A percentile compares a stretch with the other conserved stretches of the same genome.
Conservation (phyloP, 2,797 vertebrate species). For the Brotogeris chrysoptera region DNA sequence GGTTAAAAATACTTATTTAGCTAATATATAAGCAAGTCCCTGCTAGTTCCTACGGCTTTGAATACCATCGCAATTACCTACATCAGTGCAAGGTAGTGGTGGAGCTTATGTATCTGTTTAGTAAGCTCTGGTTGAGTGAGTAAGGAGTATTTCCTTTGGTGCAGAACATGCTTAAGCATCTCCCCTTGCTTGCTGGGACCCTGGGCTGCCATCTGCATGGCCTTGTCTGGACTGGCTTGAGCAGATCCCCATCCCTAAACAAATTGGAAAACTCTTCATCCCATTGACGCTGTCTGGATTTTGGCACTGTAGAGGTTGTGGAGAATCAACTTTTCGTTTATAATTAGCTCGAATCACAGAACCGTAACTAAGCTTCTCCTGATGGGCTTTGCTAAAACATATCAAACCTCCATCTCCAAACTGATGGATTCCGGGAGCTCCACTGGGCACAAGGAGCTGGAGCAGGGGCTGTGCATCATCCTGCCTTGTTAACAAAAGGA, state of each 20-base stretch:
- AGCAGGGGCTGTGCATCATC: background rate
- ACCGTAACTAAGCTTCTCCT: background rate
- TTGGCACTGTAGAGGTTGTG: background rate
- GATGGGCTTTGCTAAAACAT: background rate
- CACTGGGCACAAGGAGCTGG: background rate
- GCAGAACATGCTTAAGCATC: background rate
- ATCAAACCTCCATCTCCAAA: background rate
- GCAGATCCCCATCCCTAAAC: background rate
- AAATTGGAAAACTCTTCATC: background rate
- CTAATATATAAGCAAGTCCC: background rate
- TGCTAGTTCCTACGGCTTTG: background rate
- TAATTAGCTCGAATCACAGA: background rate
- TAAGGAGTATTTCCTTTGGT: background rate
- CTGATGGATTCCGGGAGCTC: background rate
- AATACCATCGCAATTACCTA: background rate
- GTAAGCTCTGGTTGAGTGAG: background rate
- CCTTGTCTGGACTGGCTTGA: background rate
- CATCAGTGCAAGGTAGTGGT: background rate
- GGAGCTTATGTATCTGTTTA: fast-evolving
- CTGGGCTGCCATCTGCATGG: background rate
- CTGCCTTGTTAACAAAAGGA: slow-evolving; percentile 5
- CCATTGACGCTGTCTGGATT: background rate
- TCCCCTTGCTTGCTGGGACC: background rate
- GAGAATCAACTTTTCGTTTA: background rate
- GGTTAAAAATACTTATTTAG: fast-evolving